phyloP scores from a whole-genome alignment of 2,888 invertebrate genomes.

The Agrochola lota region DNA sequence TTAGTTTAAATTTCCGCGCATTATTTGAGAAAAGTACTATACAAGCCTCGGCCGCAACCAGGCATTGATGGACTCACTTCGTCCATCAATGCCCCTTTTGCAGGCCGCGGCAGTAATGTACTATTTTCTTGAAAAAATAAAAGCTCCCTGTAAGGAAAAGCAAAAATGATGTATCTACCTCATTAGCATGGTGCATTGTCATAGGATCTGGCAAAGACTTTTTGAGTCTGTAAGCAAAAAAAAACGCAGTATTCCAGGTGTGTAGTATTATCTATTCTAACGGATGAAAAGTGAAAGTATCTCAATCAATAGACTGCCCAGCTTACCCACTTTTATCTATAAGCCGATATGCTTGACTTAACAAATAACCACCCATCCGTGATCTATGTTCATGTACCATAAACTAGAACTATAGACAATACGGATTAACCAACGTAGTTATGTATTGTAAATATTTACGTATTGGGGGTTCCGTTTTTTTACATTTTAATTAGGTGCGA shows the following conservation, averaged over 20 bases:
- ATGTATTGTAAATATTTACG: neutral
- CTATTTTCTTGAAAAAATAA: neutral
- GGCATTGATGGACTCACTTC: too few species aligned
- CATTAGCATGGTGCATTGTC: neutral
- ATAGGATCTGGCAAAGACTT: too few species aligned
- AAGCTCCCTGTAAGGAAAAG: neutral
- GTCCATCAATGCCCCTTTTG: too few species aligned
- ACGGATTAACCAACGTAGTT: constrained; percentile 23
- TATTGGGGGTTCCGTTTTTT: constrained; percentile 10
- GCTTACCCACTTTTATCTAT: constrained; percentile 17
- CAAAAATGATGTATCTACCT: neutral
- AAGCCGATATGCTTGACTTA: constrained; percentile 41
- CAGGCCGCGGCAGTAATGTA: too few species aligned
- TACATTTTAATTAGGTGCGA: constrained; percentile 30
- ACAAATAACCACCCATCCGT: constrained; percentile 29
- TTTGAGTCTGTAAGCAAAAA: neutral
- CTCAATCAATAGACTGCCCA: constrained; percentile 21
- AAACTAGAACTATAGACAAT: constrained; percentile 28
- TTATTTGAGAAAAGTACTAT: too few species aligned
- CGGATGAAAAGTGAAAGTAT: constrained; percentile 2
- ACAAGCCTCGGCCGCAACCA: too few species aligned
- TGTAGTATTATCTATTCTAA: constrained; percentile 7
- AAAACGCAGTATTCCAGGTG: neutral
- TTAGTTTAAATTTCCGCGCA: too few species aligned
- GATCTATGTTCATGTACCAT: constrained; percentile 42